Evolutionary conservation across 2,113 vertebrate genomes (phyloP).

Genomic region (Megalops atlanticus): DNA sequence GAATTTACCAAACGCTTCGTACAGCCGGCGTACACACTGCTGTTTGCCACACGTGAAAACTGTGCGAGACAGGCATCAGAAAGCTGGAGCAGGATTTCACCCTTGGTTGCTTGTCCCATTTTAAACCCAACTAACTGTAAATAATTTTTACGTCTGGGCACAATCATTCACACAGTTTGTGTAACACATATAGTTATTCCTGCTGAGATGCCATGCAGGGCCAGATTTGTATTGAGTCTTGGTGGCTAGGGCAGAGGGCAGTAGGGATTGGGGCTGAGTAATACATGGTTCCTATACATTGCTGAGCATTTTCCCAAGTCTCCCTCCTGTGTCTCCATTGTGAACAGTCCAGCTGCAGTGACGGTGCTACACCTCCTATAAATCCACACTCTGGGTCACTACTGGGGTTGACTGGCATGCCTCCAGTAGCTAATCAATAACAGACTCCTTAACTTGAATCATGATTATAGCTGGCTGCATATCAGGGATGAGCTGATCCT

Average conservation of each 20-base stretch:
- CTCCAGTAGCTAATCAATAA: conserved; percentile 8
- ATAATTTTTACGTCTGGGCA: neutral
- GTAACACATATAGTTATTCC: conserved; percentile 7
- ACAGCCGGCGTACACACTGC: no score
- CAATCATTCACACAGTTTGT: neutral
- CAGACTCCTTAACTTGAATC: neutral
- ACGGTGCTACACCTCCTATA: neutral
- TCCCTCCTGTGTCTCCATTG: neutral
- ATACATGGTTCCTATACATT: neutral
- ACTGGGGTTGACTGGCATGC: neutral
- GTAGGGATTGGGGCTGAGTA: neutral
- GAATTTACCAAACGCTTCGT: neutral
- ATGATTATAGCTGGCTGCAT: neutral
- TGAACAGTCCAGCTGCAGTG: conserved; percentile 1
- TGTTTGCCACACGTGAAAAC: neutral
- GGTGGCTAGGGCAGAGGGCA: neutral
- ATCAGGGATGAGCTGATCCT: neutral
- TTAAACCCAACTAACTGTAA: neutral
- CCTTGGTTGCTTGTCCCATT: neutral
- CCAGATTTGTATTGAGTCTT: neutral
- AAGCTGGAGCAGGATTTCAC: conserved; percentile 7
- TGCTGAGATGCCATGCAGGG: neutral
- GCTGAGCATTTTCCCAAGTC: conserved; percentile 5
- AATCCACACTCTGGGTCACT: conserved; percentile 2
- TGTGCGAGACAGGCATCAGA: neutral